These are phyloP conservation scores for Andrena bucephala DNA, from an alignment of 2,888 invertebrate genomes.

Conservation along the genomic window DNA sequence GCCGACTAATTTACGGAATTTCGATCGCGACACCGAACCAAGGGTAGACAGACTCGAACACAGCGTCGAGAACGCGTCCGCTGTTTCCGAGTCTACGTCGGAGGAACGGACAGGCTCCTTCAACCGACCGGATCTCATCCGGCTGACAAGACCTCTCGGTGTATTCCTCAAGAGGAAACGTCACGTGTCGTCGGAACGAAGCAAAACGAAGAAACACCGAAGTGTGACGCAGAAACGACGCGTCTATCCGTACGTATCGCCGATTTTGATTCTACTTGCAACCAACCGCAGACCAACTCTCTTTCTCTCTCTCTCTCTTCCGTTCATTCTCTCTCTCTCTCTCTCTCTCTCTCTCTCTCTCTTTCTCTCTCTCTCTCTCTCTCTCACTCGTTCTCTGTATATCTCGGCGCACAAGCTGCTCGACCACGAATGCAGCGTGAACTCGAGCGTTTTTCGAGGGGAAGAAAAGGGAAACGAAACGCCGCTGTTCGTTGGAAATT, in stretches of 20 bases:
- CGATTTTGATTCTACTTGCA: slow-evolving; percentile 38
- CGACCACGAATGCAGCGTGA: neutral
- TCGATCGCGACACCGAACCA: neutral
- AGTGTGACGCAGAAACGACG: neutral
- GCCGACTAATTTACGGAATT: neutral
- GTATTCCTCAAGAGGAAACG: neutral
- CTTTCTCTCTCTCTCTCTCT: too few species aligned
- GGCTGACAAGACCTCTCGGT: neutral
- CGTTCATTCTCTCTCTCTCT: neutral
- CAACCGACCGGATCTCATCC: slow-evolving; percentile 7
- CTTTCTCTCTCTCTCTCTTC: neutral
- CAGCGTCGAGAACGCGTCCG: too few species aligned
- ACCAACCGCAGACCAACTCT: slow-evolving; percentile 23
- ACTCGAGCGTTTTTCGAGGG: neutral
- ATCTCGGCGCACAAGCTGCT: slow-evolving; percentile 1
- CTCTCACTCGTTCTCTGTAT: neutral
- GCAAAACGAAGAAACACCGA: neutral
- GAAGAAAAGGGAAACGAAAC: neutral
- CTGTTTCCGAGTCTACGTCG: too few species aligned
- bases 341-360: neutral
- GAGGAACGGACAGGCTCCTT: neutral
- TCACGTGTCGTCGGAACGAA: neutral
- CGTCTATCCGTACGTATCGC: slow-evolving; percentile 4
- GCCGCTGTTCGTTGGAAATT: neutral
- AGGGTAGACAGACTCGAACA: neutral